Conservation (phyloP, 2,113 vertebrate genomes). For the Marmota flaviventris region DNA sequence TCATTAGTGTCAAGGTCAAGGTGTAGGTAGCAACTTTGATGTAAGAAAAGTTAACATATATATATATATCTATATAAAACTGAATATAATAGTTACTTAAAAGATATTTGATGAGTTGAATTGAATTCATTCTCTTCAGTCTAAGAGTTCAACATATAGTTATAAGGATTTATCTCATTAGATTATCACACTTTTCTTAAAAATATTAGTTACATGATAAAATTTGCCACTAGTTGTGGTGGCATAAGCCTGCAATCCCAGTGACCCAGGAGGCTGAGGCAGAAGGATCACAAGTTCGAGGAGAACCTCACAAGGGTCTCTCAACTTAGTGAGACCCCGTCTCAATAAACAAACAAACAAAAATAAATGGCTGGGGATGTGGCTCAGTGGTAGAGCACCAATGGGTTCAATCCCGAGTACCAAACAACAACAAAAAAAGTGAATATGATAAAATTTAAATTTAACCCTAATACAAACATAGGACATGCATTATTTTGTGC, state of each 20-base stretch:
- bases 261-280: no score
- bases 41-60: not conserved
- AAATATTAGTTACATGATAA: not conserved
- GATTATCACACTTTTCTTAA: not conserved
- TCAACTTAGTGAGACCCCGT: no score
- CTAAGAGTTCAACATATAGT: not conserved
- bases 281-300: no score
- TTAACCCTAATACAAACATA: not conserved
- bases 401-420: no score
- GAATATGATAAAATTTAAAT: not conserved
- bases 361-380: no score
- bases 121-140: not conserved
- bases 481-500: not conserved
- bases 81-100: not conserved
- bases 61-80: not conserved
- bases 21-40: not conserved
- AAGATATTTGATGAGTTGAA: not conserved
- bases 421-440: no score
- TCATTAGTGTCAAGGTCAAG: not conserved
- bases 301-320: no score
- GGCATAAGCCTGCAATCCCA: no score
- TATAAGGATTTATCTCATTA: not conserved
- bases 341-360: no score
- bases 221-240: not conserved
- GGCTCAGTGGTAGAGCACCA: no score